Evolutionary conservation across 2,113 vertebrate species (phyloP).

Genomic region (Cathartes aura): DNA sequence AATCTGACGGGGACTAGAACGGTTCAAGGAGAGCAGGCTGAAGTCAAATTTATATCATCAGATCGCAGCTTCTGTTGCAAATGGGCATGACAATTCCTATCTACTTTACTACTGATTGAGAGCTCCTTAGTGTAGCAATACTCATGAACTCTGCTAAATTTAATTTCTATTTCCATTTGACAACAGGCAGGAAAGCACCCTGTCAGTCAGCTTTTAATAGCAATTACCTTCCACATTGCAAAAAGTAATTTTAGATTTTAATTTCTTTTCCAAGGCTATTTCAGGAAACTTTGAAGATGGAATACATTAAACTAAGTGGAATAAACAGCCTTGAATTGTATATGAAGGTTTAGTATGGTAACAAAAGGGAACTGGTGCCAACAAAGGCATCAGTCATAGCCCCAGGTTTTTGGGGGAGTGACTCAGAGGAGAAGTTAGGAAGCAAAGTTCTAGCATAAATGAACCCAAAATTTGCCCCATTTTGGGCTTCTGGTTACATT

Average conservation of each 20-base stretch:
- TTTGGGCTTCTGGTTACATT: background rate
- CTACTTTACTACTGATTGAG: constrained; percentile 43
- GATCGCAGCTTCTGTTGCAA: constrained; percentile 44
- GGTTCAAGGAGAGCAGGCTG: background rate
- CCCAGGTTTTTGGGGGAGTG: accelerated
- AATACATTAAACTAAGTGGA: background rate
- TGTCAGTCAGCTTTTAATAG: constrained; percentile 30
- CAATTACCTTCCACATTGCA: background rate
- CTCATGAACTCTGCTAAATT: constrained; percentile 50
- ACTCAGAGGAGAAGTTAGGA: background rate
- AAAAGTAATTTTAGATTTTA: background rate
- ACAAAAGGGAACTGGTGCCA: background rate
- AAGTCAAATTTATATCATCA: constrained; percentile 12
- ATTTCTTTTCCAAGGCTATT: constrained; percentile 21
- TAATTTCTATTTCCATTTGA: constrained; percentile 62
- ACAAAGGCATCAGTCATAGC: background rate
- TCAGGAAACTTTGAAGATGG: background rate
- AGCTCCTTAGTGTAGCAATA: constrained; percentile 31
- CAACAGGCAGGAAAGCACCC: constrained; percentile 13
- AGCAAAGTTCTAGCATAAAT: background rate
- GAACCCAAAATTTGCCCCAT: background rate
- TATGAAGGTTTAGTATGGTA: background rate
- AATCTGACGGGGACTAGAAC: background rate
- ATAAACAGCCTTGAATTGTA: background rate
- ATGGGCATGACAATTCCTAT: constrained; percentile 44